Percentiles rank a stretch among this genome's conserved stretches.
These are phyloP conservation scores for Aegithalos caudatus DNA, from an alignment of 2,113 vertebrate species.

Conservation along the genomic window DNA sequence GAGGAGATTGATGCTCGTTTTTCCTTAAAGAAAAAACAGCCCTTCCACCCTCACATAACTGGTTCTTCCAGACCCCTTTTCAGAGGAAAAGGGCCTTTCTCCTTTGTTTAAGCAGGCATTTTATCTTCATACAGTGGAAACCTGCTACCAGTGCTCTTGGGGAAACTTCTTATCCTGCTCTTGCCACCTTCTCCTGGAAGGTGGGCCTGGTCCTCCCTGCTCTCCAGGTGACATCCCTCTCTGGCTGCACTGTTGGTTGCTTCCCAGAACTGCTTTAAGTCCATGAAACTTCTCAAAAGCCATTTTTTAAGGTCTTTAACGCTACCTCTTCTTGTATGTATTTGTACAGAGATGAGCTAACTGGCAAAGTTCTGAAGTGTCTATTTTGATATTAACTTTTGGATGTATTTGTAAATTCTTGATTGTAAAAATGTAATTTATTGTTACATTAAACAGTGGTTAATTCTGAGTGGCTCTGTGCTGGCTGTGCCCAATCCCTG, in stretches of 20 bases:
- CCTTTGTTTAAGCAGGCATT: not conserved
- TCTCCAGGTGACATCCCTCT: not conserved
- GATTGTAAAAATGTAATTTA: slow-evolving; percentile 26
- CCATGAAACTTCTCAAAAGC: not conserved
- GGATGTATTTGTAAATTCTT: slow-evolving; percentile 22
- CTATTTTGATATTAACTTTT: slow-evolving; percentile 41
- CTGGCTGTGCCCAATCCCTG: not conserved
- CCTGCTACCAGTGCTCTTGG: not conserved
- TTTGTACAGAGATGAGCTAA: not conserved
- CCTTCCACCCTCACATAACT: accelerated
- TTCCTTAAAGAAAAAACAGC: not conserved
- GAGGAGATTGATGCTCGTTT: accelerated
- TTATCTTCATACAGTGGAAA: not conserved
- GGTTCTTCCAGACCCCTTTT: not conserved
- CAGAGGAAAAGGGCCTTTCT: not conserved
- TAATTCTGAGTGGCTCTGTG: not conserved
- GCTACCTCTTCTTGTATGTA: slow-evolving; percentile 21
- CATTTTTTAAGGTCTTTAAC: not conserved
- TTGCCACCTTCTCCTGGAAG: not conserved
- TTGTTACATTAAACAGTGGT: not conserved
- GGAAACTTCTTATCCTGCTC: not conserved
- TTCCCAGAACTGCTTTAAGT: not conserved
- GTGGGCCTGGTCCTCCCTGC: too few relatives aligned
- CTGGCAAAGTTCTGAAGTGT: not conserved
- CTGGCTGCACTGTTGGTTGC: not conserved